These are phyloP conservation scores for Bufotes viridis DNA, from an alignment of 2,797 vertebrate genomes.

Conservation along the genomic window DNA sequence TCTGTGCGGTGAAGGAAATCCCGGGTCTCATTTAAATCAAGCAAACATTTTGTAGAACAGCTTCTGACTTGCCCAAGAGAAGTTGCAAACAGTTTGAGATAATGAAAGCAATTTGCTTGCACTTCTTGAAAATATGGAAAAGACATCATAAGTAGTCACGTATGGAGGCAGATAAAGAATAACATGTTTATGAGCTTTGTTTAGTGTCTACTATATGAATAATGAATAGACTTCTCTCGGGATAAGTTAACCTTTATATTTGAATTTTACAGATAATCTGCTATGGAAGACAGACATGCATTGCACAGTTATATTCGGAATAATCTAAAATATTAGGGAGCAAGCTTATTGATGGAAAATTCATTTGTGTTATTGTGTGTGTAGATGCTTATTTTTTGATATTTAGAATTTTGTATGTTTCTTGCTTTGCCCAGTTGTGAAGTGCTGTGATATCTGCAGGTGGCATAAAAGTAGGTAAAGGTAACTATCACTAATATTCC, in stretches of 20 bases:
- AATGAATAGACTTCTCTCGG: neutral
- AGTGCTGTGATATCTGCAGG: neutral
- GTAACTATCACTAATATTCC: neutral
- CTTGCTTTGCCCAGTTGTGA: neutral
- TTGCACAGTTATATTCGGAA: neutral
- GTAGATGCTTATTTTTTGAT: neutral
- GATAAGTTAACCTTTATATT: neutral
- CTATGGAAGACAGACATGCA: neutral
- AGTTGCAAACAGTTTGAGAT: neutral
- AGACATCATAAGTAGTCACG: neutral
- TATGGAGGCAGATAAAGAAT: neutral
- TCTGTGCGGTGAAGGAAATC: constrained; percentile 19
- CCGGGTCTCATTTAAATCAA: constrained; percentile 22
- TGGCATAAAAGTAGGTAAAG: too few relatives aligned
- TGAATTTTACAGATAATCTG: neutral
- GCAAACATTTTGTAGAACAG: neutral
- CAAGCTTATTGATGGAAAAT: neutral
- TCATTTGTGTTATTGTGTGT: neutral
- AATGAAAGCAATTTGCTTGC: constrained; percentile 1
- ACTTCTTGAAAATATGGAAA: constrained; percentile 15
- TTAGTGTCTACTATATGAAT: neutral
- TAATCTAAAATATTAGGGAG: neutral
- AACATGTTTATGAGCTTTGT: neutral
- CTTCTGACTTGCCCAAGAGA: constrained; percentile 3
- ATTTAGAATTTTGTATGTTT: neutral